A percentile compares a stretch with the other conserved stretches of the same genome.
phyloP scores from a whole-genome alignment of 2,113 vertebrate genomes.

The Pyrgilauda ruficollis region DNA sequence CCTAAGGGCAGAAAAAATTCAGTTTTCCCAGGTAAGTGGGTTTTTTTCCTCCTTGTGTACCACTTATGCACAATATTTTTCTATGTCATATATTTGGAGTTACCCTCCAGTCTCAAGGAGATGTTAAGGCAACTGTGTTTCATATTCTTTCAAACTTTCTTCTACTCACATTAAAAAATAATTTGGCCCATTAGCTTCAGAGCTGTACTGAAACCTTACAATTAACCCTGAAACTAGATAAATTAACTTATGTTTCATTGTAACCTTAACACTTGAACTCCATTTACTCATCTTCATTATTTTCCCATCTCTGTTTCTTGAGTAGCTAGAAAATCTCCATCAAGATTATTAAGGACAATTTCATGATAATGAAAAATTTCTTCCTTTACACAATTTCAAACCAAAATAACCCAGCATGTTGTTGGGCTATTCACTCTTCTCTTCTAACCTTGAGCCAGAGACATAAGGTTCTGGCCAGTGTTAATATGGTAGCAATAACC shows the following conservation, averaged over 20 bases:
- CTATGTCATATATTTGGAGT: neutral
- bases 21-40: neutral
- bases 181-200: constrained; percentile 12
- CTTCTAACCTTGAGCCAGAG: neutral
- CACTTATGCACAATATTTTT: neutral
- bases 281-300: constrained; percentile 35
- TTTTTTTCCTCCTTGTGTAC: neutral
- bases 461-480: neutral
- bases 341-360: neutral
- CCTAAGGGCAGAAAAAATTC: neutral
- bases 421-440: neutral
- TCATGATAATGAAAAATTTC: neutral
- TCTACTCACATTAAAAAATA: neutral
- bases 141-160: neutral
- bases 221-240: constrained; percentile 25
- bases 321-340: neutral
- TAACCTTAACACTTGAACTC: neutral
- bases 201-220: neutral
- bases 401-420: neutral
- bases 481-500: neutral
- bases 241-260: constrained; percentile 4
- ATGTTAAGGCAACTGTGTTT: neutral
- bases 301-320: constrained; percentile 1
- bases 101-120: neutral
- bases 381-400: neutral